Evolutionary conservation across 2,797 vertebrate species (phyloP).

Genomic region (Sparus aurata): DNA sequence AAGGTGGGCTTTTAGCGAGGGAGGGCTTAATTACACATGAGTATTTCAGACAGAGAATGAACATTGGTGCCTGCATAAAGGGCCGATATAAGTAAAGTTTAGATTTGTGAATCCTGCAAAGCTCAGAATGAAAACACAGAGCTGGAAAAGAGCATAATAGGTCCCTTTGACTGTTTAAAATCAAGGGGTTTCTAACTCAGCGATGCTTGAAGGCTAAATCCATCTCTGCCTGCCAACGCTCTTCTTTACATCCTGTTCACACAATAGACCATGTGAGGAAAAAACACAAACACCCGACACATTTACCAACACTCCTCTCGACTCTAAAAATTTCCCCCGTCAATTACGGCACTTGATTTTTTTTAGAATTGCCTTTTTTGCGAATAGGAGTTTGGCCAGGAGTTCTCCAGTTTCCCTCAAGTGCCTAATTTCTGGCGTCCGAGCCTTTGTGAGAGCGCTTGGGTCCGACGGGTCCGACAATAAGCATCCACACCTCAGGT

Average conservation of each 20-base stretch:
- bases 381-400: conserved; percentile 56
- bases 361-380: conserved; percentile 69
- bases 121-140: background rate
- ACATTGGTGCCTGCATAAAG: too few relatives aligned
- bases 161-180: conserved; percentile 1
- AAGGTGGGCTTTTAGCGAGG: background rate
- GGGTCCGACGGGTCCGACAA: conserved; percentile 45
- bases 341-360: conserved; percentile 82
- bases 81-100: too few relatives aligned
- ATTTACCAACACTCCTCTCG: conserved; percentile 48
- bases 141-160: too few relatives aligned
- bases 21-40: too few relatives aligned
- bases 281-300: conserved; percentile 49
- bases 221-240: conserved; percentile 6
- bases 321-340: conserved; percentile 54
- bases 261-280: conserved; percentile 18
- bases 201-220: conserved; percentile 1
- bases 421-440: conserved; percentile 72
- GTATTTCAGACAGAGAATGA: too few relatives aligned
- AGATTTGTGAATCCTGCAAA: too few relatives aligned
- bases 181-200: background rate
- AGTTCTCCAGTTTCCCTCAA: conserved; percentile 71
- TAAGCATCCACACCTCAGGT: conserved; percentile 78
- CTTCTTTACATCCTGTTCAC: conserved; percentile 26
- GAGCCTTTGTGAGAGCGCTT: conserved; percentile 53